phyloP scores from a whole-genome alignment of 1,140 invertebrate genomes.

The Apis florea region DNA sequence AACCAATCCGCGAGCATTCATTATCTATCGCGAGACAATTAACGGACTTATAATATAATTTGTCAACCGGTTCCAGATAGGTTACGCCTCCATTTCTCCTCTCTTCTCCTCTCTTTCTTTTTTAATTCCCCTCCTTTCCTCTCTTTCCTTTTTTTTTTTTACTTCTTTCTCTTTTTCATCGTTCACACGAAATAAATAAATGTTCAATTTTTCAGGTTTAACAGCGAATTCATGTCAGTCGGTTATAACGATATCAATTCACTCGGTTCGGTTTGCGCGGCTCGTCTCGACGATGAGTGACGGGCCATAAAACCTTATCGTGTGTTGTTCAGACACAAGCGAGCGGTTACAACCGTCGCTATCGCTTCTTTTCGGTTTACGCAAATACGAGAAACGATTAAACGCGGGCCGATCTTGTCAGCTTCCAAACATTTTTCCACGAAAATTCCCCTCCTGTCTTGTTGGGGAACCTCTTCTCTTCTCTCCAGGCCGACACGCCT shows the following conservation, averaged over 20 bases:
- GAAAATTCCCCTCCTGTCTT: constrained; percentile 25
- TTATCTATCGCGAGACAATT: constrained; percentile 34
- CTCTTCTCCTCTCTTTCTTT: accelerated
- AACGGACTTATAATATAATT: background rate
- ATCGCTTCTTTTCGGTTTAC: constrained; percentile 58
- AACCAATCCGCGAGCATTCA: constrained; percentile 33
- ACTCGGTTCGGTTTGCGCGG: constrained; percentile 34
- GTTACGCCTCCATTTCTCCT: background rate
- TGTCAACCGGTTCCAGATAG: background rate
- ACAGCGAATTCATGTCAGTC: constrained; percentile 30
- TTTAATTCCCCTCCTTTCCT: accelerated
- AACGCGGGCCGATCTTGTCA: constrained; percentile 46
- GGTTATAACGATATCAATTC: constrained; percentile 39
- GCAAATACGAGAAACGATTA: constrained; percentile 73
- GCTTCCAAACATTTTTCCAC: constrained; percentile 34
- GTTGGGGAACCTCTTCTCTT: too few species aligned
- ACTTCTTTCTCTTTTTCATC: background rate
- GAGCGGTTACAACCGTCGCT: constrained; percentile 55
- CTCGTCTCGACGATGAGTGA: constrained; percentile 69
- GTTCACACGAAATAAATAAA: background rate
- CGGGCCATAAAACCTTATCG: constrained; percentile 76
- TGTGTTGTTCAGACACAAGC: constrained; percentile 64
- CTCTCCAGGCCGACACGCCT: background rate
- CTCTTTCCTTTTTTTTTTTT: background rate
- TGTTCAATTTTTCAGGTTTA: background rate